Evolutionary conservation across 1,140 invertebrate species (phyloP).

Genomic region (Coptotermes formosanus): DNA sequence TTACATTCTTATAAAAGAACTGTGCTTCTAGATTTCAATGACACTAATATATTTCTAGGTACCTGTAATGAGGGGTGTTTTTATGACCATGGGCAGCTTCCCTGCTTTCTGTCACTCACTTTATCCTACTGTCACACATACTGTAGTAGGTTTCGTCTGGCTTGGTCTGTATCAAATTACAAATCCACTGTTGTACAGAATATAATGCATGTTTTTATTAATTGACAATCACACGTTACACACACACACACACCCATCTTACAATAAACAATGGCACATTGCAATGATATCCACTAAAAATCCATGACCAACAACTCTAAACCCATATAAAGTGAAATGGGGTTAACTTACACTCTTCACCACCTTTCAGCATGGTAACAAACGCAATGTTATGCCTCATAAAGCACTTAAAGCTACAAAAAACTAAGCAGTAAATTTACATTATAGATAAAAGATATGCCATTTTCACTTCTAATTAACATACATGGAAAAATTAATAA

Average conservation of each 20-base stretch:
- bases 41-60: too few species aligned
- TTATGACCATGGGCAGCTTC: too few species aligned
- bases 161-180: too few species aligned
- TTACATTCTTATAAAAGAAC: too few species aligned
- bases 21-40: too few species aligned
- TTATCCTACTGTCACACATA: too few species aligned
- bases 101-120: too few species aligned
- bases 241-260: neutral
- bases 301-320: neutral
- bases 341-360: neutral
- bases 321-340: neutral
- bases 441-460: neutral
- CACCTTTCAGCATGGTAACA: neutral
- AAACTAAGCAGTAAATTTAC: neutral
- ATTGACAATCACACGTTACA: neutral
- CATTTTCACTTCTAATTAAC: neutral
- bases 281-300: neutral
- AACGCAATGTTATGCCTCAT: neutral
- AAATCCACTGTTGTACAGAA: neutral
- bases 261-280: slow-evolving; percentile 9
- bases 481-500: neutral
- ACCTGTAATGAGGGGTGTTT: too few species aligned
- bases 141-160: too few species aligned
- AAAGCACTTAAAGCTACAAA: neutral
- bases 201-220: neutral